A percentile compares a stretch with the other conserved stretches of the same genome.
Conservation (phyloP, 2,888 invertebrate genomes). For the Stenotaenia linearis region DNA sequence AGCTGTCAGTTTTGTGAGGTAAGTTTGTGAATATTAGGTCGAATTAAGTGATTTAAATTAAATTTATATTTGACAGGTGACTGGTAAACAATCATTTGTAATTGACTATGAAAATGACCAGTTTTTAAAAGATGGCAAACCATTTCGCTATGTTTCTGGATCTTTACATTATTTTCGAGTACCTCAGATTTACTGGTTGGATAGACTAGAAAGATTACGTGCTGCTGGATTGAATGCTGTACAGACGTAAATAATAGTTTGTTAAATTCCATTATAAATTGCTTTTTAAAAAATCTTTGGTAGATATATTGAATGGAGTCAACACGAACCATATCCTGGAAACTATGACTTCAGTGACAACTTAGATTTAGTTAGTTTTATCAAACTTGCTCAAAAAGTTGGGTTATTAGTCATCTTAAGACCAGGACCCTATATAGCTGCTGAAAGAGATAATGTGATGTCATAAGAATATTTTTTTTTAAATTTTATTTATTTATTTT, state of each 20-base stretch:
- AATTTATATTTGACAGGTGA: not conserved
- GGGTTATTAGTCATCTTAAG: no score
- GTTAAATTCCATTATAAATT: not conserved
- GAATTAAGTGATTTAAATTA: not conserved
- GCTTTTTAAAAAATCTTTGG: no score
- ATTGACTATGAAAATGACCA: constrained; percentile 54
- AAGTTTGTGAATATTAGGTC: not conserved
- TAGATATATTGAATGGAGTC: no score
- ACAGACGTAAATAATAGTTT: constrained; percentile 58
- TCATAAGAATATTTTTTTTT: no score
- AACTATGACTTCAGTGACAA: no score
- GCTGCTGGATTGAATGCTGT: constrained; percentile 82
- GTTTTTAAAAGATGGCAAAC: constrained; percentile 66
- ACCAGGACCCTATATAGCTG: no score
- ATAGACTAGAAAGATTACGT: constrained; percentile 66
- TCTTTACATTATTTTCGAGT: constrained; percentile 82
- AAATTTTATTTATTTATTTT: no score
- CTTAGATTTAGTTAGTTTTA: no score
- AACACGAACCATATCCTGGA: no score
- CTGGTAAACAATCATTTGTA: constrained; percentile 40
- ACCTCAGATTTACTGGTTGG: constrained; percentile 71
- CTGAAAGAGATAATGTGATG: no score
- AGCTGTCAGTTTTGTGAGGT: not conserved
- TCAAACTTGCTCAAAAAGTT: no score
- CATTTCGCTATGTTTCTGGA: constrained; percentile 67